A percentile compares a stretch with the other conserved stretches of the same genome.
Conservation (phyloP, 2,113 vertebrate species). For the Paratilapia polleni region DNA sequence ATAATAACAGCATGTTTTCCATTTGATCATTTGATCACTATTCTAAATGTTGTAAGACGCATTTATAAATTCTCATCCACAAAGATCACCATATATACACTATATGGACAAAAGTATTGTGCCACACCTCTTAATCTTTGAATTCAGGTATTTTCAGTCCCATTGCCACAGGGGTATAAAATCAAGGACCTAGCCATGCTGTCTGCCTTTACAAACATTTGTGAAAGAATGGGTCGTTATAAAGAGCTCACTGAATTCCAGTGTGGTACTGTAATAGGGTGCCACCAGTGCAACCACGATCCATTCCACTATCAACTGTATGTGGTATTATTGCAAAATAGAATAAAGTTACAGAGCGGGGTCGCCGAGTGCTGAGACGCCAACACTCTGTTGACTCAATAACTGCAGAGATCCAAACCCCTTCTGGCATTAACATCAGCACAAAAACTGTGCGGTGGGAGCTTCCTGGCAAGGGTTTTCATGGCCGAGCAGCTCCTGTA, state of each 20-base stretch:
- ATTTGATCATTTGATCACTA: neutral
- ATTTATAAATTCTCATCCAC: neutral
- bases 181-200: neutral
- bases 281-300: neutral
- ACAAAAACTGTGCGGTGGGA: neutral
- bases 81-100: neutral
- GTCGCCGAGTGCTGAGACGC: neutral
- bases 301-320: neutral
- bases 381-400: neutral
- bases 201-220: neutral
- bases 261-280: neutral
- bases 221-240: neutral
- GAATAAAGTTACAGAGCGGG: neutral
- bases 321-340: neutral
- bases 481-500: neutral
- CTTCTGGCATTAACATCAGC: neutral
- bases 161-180: neutral
- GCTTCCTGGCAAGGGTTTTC: neutral
- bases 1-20: slow-evolving; percentile 7
- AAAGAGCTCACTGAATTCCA: neutral
- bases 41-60: neutral
- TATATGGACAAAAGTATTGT: neutral
- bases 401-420: neutral
- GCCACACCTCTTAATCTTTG: neutral
- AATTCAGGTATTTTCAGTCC: neutral